Base-by-base conservation (phyloP, 2,888 invertebrate genomes). In the Drosophila yooni region DNA sequence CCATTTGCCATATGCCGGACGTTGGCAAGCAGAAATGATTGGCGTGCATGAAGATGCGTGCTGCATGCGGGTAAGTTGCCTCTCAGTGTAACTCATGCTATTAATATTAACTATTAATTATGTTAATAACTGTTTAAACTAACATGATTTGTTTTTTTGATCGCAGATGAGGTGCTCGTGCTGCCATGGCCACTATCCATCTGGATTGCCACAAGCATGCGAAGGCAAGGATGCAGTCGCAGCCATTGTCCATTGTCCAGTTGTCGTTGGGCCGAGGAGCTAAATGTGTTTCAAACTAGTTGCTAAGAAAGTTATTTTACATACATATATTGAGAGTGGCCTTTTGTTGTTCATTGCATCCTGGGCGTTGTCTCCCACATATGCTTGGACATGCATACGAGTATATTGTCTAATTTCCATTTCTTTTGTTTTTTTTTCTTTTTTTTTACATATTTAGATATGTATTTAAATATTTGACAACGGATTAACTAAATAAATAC, bases 21-120 rank as follows among this genome's bases (percentile, higher is more conserved):
- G 40, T 8, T 4, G 29, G 88, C 11, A 88, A 91, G 60, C 76
- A 81, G 7, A 69, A 78, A 13, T 92, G 91, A 74, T 92, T 88
- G 62, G 89, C 92, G 53, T 92, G 92, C 70, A 77, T n/a, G 5
- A 51, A 83, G n/a, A 91, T 91, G 59, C 75, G 77, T 29, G 76
- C 79, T 46, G 21, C 21, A 21, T 46, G 46, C 46, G n/a, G 90
- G 88, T 83, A 82, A 76, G 76, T 76, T 31, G 46, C 43, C 43
- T 13, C 21, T 7, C 21, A 1, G 3, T 46, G 21, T 25, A 2
- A 43, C 46, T 25, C 8, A 33, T 33, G 33, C 10, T 33, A 33
- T 33, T 33, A 33, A 33, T 33, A 33, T 33, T 3, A 33, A 33
- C 33, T 33, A 33, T 11, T 33, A 11, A 33, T 33, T 33, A 43